Evolutionary conservation across 2,888 invertebrate genomes (phyloP).

Genomic region (Lithophane socia): DNA sequence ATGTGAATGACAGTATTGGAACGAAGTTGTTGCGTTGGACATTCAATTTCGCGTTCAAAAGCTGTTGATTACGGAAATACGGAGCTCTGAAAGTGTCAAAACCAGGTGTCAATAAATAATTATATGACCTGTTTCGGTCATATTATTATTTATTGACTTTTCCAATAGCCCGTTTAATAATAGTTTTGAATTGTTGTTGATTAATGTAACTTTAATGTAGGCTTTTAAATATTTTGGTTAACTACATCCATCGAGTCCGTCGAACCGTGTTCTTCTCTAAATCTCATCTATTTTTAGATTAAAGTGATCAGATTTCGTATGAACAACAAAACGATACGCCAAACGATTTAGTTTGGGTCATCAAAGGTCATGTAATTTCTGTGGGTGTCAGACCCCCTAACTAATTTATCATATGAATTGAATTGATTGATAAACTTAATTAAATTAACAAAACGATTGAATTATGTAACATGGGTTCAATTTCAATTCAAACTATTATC

Average conservation of each 20-base stretch:
- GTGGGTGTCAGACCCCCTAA: not conserved
- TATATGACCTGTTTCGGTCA: slow-evolving; percentile 1
- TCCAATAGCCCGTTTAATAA: slow-evolving; percentile 10
- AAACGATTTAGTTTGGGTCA: too few relatives aligned
- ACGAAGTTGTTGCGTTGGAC: slow-evolving; percentile 27
- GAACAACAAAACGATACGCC: not conserved
- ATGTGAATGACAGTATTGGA: slow-evolving; percentile 47
- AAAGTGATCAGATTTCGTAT: not conserved
- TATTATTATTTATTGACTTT: not conserved
- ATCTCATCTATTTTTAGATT: not conserved
- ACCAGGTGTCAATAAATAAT: not conserved
- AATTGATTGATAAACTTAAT: slow-evolving; percentile 20
- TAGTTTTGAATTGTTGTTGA: not conserved
- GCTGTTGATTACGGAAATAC: slow-evolving; percentile 22
- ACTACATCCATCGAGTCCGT: not conserved
- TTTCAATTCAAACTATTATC: slow-evolving; percentile 19
- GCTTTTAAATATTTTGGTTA: not conserved
- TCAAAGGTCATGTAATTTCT: not conserved
- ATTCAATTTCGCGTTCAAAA: slow-evolving; percentile 47
- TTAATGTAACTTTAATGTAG: not conserved
- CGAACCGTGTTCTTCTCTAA: not conserved
- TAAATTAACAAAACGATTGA: slow-evolving; percentile 12
- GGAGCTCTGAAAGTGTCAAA: slow-evolving; percentile 21
- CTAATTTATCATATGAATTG: not conserved
- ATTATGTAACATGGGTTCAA: slow-evolving; percentile 14